These are phyloP conservation scores for Pterois miles DNA, from an alignment of 2,797 vertebrate genomes.

Conservation along the genomic window DNA sequence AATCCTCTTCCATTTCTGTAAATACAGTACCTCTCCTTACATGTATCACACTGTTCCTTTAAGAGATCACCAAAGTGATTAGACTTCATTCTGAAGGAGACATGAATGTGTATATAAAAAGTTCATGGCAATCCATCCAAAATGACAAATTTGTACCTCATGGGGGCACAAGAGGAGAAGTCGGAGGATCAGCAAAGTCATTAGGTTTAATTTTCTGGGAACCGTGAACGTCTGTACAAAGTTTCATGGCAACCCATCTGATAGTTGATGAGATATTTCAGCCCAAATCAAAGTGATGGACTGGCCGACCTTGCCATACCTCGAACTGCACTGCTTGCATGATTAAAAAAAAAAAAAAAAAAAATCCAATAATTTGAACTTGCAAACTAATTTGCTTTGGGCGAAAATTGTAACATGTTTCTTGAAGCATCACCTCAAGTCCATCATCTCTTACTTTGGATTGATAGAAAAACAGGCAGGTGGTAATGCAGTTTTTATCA, in stretches of 20 bases:
- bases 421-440: not conserved
- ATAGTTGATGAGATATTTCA: not conserved
- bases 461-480: not conserved
- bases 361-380: not conserved
- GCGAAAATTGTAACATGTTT: not conserved
- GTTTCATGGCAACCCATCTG: not conserved
- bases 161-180: not conserved
- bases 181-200: not conserved
- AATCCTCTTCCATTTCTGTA: too few species aligned
- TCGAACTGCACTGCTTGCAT: not conserved
- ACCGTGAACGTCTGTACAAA: not conserved
- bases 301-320: not conserved
- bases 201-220: not conserved
- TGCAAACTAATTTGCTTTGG: not conserved
- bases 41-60: too few species aligned
- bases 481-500: not conserved
- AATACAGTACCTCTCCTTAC: too few species aligned
- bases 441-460: not conserved
- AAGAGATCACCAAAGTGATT: not conserved
- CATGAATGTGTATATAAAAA: not conserved
- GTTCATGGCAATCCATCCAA: not conserved
- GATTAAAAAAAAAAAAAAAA: not conserved
- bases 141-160: not conserved
- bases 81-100: not conserved
- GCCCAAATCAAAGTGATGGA: not conserved